These are phyloP conservation scores for Hydrotaea diabolus DNA, from an alignment of 2,888 invertebrate species.

Conservation along the genomic window DNA sequence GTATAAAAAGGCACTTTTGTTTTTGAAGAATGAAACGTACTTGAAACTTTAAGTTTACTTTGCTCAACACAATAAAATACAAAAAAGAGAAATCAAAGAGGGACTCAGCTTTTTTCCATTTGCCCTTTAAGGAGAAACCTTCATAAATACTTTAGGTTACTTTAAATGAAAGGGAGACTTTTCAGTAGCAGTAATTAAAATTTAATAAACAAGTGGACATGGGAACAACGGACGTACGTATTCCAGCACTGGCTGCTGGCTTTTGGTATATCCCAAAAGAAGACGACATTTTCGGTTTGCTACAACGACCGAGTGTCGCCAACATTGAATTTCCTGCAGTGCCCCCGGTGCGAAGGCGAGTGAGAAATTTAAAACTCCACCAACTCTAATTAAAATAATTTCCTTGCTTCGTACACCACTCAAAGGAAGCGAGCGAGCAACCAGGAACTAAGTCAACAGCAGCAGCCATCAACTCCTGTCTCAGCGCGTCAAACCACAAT, in stretches of 20 bases:
- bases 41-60: not conserved
- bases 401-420: conserved; percentile 22
- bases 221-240: not conserved
- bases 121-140: not conserved
- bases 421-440: conserved; percentile 18
- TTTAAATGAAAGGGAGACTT: conserved; percentile 16
- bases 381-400: conserved; percentile 35
- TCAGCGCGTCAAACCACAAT: conserved; percentile 16
- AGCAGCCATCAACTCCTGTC: conserved; percentile 1
- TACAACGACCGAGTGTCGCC: not conserved
- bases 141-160: conserved; percentile 25
- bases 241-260: conserved; percentile 6
- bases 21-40: too few species aligned
- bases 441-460: conserved; percentile 31
- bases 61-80: too few species aligned
- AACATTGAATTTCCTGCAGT: conserved; percentile 14
- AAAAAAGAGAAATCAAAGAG: not conserved
- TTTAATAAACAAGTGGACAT: conserved; percentile 29
- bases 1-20: too few species aligned
- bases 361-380: conserved; percentile 24
- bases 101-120: not conserved
- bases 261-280: not conserved
- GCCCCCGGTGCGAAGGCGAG: not conserved
- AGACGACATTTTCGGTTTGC: not conserved
- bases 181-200: conserved; percentile 17